A percentile compares a stretch with the other conserved stretches of the same genome.
Evolutionary conservation across 2,113 vertebrate species (phyloP).

Genomic region (Clarias gariepinus): DNA sequence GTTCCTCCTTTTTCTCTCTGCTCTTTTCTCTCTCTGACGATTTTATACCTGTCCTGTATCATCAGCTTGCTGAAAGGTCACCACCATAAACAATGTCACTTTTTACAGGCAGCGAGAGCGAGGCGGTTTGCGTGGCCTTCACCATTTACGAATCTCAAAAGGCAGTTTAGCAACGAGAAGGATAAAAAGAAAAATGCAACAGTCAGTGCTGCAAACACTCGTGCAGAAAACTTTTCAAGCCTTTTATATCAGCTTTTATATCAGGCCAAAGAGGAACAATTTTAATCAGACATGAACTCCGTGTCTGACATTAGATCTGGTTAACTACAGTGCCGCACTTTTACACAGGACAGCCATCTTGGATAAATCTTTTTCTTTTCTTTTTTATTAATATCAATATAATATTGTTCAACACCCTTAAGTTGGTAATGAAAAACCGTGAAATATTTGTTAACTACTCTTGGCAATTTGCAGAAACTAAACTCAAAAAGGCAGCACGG

Average conservation of each 20-base stretch:
- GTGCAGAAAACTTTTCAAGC: not conserved
- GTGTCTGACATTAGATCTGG: not conserved
- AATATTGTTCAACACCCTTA: not conserved
- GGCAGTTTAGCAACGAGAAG: not conserved
- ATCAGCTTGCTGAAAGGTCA: slow-evolving; percentile 31
- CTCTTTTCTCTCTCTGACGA: not conserved
- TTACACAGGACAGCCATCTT: not conserved
- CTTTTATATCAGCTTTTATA: not conserved
- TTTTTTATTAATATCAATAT: not conserved
- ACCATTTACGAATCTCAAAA: not conserved
- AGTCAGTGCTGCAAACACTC: not conserved
- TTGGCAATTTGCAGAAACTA: not conserved
- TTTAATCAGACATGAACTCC: not conserved
- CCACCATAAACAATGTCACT: slow-evolving; percentile 21
- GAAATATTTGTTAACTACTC: not conserved
- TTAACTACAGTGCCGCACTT: not conserved
- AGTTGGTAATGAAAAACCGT: not conserved
- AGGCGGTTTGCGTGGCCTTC: not conserved
- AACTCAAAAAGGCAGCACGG: not conserved
- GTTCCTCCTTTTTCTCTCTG: not conserved
- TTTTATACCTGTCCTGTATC: not conserved
- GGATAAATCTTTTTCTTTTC: not conserved
- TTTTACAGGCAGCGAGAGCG: slow-evolving; percentile 11
- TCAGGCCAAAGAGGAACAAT: not conserved
- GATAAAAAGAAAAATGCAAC: not conserved